These are phyloP conservation scores for Paedocypris micromegethes DNA, from an alignment of 2,797 vertebrate species.

Conservation along the genomic window DNA sequence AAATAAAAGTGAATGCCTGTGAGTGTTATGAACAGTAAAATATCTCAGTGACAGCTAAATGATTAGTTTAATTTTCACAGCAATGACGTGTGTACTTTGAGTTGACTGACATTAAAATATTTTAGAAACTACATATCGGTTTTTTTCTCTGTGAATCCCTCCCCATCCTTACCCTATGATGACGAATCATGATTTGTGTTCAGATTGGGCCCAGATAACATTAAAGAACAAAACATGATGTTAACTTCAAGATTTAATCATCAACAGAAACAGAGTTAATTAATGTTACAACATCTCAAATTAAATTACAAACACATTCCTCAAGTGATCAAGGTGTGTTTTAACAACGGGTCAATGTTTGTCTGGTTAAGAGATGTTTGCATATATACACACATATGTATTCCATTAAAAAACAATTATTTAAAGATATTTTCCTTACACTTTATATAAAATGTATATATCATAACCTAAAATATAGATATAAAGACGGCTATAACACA, in stretches of 20 bases:
- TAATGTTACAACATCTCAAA: background rate
- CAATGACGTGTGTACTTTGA: background rate
- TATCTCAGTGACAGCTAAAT: background rate
- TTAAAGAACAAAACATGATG: background rate
- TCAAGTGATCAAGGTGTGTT: constrained; percentile 1
- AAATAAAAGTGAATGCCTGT: too few species aligned
- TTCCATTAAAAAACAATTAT: constrained; percentile 49
- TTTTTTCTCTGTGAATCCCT: constrained; percentile 1
- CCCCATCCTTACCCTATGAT: constrained; percentile 1
- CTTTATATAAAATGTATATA: background rate
- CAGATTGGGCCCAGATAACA: constrained; percentile 6
- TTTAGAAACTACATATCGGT: background rate
- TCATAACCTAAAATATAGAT: too few species aligned
- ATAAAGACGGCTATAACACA: too few species aligned
- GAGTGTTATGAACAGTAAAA: background rate
- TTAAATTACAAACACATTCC: constrained; percentile 2
- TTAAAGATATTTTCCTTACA: background rate
- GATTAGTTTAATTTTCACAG: too few species aligned
- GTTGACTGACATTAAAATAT: background rate
- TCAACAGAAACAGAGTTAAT: background rate
- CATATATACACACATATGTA: background rate
- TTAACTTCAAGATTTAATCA: background rate
- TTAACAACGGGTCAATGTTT: constrained; percentile 7
- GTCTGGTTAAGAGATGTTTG: background rate
- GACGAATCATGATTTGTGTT: constrained; percentile 13